These are phyloP conservation scores for Athene cunicularia DNA, from an alignment of 2,113 vertebrate genomes.

Conservation along the genomic window DNA sequence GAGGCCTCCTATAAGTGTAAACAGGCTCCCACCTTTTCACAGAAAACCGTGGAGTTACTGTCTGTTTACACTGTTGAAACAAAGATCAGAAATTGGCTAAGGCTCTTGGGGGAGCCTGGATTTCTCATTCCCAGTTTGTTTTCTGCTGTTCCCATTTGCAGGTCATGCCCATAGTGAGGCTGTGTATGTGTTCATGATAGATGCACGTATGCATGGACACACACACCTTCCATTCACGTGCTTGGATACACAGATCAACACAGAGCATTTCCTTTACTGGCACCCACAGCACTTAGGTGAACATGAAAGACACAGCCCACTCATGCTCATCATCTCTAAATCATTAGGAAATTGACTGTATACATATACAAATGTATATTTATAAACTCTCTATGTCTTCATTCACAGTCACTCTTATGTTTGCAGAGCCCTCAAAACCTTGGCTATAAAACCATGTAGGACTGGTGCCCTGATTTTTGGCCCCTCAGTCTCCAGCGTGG, in stretches of 20 bases:
- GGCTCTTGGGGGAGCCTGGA: neutral
- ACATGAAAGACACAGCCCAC: neutral
- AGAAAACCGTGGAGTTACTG: neutral
- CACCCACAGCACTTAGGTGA: neutral
- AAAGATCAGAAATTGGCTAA: neutral
- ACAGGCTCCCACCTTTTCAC: neutral
- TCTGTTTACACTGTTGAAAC: neutral
- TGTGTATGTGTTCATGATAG: neutral
- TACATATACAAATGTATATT: neutral
- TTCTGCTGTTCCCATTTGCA: neutral
- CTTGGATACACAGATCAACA: neutral
- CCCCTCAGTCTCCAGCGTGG: neutral
- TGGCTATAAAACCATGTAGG: neutral
- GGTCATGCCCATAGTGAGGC: rapidly evolving
- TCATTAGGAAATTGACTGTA: neutral
- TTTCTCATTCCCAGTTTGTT: neutral
- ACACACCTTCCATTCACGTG: rapidly evolving
- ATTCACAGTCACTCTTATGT: neutral
- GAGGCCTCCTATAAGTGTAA: neutral
- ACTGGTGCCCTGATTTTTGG: neutral
- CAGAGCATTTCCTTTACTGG: neutral
- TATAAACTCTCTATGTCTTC: neutral
- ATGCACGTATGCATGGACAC: rapidly evolving
- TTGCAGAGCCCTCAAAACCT: neutral
- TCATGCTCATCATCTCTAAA: neutral